Conservation (phyloP, 2,797 vertebrate genomes). For the Todus mexicanus region DNA sequence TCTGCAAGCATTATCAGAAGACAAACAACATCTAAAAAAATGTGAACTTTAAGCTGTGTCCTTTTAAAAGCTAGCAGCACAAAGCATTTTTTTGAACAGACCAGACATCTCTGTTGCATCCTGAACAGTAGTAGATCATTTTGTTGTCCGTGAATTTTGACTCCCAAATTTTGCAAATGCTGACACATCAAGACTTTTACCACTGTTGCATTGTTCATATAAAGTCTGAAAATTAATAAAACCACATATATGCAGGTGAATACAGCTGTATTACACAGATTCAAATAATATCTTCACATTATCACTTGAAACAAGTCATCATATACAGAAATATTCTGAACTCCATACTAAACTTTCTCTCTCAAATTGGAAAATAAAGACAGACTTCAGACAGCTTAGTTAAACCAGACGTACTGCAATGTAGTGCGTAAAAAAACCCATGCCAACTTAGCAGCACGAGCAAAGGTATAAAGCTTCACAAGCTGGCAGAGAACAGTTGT, state of each 20-base stretch:
- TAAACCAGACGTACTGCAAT: not conserved
- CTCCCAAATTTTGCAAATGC: constrained; percentile 82
- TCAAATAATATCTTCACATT: not conserved
- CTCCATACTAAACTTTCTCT: not conserved
- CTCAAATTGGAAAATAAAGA: not conserved
- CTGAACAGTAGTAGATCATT: constrained; percentile 45
- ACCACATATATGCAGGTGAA: not conserved
- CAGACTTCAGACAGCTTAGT: not conserved
- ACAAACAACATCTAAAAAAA: not conserved
- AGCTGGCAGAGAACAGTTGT: not conserved
- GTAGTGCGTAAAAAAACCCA: not conserved
- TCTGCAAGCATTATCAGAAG: not conserved
- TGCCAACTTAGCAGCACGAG: not conserved
- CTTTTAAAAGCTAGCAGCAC: constrained; percentile 43
- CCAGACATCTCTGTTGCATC: not conserved
- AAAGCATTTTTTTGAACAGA: not conserved
- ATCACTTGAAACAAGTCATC: not conserved
- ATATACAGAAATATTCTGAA: not conserved
- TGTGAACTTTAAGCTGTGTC: not conserved
- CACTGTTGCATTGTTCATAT: constrained; percentile 89
- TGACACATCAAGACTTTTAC: constrained; percentile 84
- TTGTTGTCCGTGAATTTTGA: constrained; percentile 62
- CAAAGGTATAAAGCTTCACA: not conserved
- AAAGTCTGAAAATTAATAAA: constrained; percentile 83
- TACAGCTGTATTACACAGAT: not conserved